These are phyloP conservation scores for Agriopis aurantiaria DNA, from an alignment of 2,888 invertebrate species.

Conservation along the genomic window DNA sequence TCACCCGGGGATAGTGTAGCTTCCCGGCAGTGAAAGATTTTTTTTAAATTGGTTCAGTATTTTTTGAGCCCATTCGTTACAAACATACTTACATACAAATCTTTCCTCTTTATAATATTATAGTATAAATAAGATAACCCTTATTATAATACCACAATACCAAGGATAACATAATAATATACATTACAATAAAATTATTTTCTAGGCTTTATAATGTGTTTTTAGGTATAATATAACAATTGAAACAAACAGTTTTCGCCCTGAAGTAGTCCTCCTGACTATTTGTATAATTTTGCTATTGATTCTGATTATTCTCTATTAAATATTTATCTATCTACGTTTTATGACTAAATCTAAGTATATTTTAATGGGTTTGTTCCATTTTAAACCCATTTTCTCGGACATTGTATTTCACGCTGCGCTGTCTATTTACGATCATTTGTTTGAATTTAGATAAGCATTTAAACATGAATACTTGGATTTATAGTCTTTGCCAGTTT, in stretches of 20 bases:
- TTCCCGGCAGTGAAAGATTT: too few relatives aligned
- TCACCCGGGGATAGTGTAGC: too few relatives aligned
- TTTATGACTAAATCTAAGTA: conserved; percentile 2
- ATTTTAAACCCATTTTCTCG: conserved; percentile 22
- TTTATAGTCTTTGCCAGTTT: conserved; percentile 1
- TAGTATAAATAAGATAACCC: too few relatives aligned
- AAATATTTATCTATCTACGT: conserved; percentile 13
- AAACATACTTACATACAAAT: too few relatives aligned
- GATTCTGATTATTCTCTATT: conserved; percentile 1
- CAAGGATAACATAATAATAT: too few relatives aligned
- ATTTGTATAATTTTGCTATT: not conserved
- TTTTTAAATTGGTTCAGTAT: too few relatives aligned
- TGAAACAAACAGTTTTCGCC: not conserved
- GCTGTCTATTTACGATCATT: conserved; percentile 25
- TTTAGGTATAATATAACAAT: too few relatives aligned
- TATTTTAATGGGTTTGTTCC: conserved; percentile 7
- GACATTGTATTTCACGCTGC: conserved; percentile 13
- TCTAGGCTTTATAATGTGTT: too few relatives aligned
- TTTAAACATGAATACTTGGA: not conserved
- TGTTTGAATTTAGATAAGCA: conserved; percentile 16
- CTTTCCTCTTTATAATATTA: too few relatives aligned
- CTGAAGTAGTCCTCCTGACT: not conserved
- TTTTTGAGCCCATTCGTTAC: too few relatives aligned
- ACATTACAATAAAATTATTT: too few relatives aligned
- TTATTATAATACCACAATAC: too few relatives aligned